Conservation (phyloP, 2,113 vertebrate species). For the Heteronetta atricapilla region DNA sequence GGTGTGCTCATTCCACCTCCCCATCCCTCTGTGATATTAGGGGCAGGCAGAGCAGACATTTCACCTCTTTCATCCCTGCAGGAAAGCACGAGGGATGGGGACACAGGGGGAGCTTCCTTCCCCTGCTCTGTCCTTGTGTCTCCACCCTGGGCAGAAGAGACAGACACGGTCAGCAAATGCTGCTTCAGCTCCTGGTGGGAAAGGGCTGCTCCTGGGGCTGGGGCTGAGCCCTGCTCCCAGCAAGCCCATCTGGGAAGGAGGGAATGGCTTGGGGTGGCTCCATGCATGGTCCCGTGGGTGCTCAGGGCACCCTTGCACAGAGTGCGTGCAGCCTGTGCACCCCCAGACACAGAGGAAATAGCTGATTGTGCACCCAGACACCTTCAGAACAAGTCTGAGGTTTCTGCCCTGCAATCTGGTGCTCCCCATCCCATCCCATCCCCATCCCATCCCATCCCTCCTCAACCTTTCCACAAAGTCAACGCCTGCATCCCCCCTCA, state of each 20-base stretch:
- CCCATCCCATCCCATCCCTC: background rate
- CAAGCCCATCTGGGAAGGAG: background rate
- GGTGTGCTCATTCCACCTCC: background rate
- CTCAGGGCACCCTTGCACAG: no score
- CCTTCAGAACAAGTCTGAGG: background rate
- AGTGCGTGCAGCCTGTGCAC: background rate
- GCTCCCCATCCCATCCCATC: background rate
- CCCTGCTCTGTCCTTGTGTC: background rate
- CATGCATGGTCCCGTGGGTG: background rate
- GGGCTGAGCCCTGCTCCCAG: no score
- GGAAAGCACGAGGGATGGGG: background rate
- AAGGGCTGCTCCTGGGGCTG: background rate
- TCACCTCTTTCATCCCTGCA: background rate
- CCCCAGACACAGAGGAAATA: background rate
- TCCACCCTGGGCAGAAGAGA: background rate
- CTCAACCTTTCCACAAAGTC: background rate
- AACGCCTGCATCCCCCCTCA: accelerated
- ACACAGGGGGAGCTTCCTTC: background rate
- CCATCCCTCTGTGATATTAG: accelerated
- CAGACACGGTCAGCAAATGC: accelerated
- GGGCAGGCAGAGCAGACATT: background rate
- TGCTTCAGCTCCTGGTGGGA: accelerated
- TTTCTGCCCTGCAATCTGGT: background rate
- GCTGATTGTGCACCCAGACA: no score
- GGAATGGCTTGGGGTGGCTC: background rate